These are phyloP conservation scores for Genyomyrus donnyi DNA, from an alignment of 2,113 vertebrate species.

Conservation along the genomic window DNA sequence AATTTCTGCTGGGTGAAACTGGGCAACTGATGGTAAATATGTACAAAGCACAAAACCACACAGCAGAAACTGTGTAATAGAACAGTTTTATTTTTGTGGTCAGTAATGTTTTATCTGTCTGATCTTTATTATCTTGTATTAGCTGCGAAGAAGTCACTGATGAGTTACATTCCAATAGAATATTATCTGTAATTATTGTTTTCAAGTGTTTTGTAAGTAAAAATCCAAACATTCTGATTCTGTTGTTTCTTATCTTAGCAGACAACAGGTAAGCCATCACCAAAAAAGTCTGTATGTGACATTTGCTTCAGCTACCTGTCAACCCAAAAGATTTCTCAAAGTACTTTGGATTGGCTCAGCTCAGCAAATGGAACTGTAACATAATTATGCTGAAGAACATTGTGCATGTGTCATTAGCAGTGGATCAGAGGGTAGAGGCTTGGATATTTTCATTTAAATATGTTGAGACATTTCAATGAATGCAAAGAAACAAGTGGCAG, in stretches of 20 bases:
- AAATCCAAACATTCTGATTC: background rate
- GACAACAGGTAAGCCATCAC: background rate
- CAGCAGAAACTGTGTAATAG: background rate
- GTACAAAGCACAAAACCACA: background rate
- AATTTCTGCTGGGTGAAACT: background rate
- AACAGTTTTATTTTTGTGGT: background rate
- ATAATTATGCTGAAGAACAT: background rate
- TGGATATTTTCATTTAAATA: background rate
- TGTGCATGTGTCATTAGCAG: background rate
- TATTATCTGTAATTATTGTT: background rate
- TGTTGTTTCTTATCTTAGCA: background rate
- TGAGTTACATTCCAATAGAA: background rate
- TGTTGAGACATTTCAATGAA: background rate
- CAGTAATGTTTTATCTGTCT: background rate
- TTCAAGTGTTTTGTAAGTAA: background rate
- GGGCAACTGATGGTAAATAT: background rate
- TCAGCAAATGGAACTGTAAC: background rate
- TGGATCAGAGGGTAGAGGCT: background rate
- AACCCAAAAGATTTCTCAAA: background rate
- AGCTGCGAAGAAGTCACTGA: background rate
- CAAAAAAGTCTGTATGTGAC: background rate
- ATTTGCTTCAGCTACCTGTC: background rate
- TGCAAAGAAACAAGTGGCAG: background rate
- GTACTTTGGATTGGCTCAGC: background rate
- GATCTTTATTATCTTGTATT: background rate